A percentile compares a stretch with the other conserved stretches of the same genome.
phyloP scores from a whole-genome alignment of 2,113 vertebrate species.

The Arizona elegans region DNA sequence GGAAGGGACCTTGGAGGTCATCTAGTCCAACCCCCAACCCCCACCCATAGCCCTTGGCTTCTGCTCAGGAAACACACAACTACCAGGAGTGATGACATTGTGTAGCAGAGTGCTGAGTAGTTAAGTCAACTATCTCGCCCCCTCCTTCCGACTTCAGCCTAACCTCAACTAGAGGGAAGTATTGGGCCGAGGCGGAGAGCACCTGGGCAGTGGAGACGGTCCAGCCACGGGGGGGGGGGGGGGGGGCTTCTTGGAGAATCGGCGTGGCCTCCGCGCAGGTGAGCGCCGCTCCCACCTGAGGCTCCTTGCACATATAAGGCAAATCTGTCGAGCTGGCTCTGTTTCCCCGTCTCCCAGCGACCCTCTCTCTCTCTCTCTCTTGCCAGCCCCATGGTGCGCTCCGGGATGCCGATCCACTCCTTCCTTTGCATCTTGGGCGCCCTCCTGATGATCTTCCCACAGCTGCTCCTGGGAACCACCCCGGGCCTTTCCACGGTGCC shows the following conservation, averaged over 20 bases:
- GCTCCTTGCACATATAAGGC: neutral
- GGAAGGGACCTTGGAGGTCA: too few species aligned
- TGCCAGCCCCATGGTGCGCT: neutral
- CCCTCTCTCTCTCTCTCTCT: too few species aligned
- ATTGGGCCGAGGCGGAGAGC: accelerated
- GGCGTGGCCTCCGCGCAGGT: neutral
- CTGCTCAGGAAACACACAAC: too few species aligned
- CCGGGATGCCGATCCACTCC: accelerated
- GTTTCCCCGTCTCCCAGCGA: accelerated
- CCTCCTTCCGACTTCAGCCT: too few species aligned
- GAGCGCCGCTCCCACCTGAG: neutral
- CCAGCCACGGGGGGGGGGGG: neutral
- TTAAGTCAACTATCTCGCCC: too few species aligned
- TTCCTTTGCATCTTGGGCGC: accelerated
- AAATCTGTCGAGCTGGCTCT: accelerated
- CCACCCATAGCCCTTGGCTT: too few species aligned
- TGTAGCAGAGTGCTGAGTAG: accelerated
- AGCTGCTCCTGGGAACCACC: too few species aligned
- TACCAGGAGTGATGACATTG: too few species aligned
- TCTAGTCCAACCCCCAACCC: too few species aligned
- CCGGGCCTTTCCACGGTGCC: accelerated
- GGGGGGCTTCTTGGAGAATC: neutral
- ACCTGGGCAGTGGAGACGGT: neutral
- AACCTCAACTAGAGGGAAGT: too few species aligned
- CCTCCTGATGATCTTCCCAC: neutral